phyloP scores from a whole-genome alignment of 2,888 invertebrate species.

The Drosophila anceps region DNA sequence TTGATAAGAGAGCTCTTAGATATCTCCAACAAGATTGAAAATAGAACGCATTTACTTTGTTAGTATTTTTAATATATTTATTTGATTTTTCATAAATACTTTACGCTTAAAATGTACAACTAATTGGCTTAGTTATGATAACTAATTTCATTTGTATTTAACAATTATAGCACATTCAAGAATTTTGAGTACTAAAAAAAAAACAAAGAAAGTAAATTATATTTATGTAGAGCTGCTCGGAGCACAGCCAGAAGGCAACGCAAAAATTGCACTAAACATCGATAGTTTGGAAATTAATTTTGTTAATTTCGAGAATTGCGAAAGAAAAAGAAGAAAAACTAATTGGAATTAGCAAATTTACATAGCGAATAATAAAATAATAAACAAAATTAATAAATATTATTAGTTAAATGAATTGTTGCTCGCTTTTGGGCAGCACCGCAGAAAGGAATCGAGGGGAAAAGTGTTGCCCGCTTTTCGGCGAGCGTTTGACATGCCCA shows the following conservation, averaged over 20 bases:
- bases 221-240: conserved; percentile 32
- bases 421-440: conserved; percentile 30
- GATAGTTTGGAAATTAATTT: conserved; percentile 36
- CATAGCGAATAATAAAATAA: not conserved
- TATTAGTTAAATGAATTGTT: conserved; percentile 10
- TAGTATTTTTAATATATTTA: conserved; percentile 70
- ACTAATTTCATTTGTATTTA: conserved; percentile 69
- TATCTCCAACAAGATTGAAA: not conserved
- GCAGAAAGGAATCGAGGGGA: conserved; percentile 14
- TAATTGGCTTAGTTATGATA: conserved; percentile 74
- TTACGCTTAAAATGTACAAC: conserved; percentile 74
- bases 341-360: conserved; percentile 21
- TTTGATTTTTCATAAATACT: conserved; percentile 78
- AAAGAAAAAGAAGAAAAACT: not conserved
- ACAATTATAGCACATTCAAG: conserved; percentile 83
- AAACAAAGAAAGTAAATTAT: conserved; percentile 37
- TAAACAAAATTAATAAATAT: conserved; percentile 18
- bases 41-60: conserved; percentile 18
- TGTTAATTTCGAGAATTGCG: conserved; percentile 29
- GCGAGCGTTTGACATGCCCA: conserved; percentile 39
- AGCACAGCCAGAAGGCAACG: conserved; percentile 57
- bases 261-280: conserved; percentile 64
- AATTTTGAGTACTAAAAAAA: conserved; percentile 55
- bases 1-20: not conserved
- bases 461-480: conserved; percentile 36